These are phyloP conservation scores for Physocephala rufipes DNA, from an alignment of 2,888 invertebrate genomes.

Conservation along the genomic window DNA sequence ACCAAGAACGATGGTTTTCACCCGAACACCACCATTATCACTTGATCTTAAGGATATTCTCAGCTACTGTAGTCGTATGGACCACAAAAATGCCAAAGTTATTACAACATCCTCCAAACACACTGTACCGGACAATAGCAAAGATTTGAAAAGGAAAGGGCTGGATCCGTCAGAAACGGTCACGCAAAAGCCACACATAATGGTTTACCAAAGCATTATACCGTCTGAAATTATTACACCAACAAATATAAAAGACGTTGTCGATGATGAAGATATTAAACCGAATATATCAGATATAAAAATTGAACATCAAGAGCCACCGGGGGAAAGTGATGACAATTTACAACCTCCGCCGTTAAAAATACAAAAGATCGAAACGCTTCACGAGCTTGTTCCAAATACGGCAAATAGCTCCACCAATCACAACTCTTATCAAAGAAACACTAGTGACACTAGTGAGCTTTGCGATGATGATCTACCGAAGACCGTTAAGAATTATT, in stretches of 20 bases:
- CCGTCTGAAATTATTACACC: background rate
- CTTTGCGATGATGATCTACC: conserved; percentile 46
- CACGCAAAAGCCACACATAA: background rate
- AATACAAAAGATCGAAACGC: conserved; percentile 53
- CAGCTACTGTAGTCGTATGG: conserved; percentile 57
- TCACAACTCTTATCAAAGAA: conserved; percentile 47
- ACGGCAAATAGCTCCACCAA: conserved; percentile 41
- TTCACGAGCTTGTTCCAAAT: background rate
- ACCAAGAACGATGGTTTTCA: conserved; percentile 42
- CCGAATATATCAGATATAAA: conserved; percentile 28
- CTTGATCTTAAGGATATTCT: conserved; percentile 58
- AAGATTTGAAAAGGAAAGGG: background rate
- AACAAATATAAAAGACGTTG: background rate
- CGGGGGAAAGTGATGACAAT: conserved; percentile 46
- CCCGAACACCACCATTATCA: conserved; percentile 52
- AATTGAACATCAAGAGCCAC: conserved; percentile 37
- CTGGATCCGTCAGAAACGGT: background rate
- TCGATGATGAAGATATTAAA: conserved; percentile 20
- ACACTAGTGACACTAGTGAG: conserved; percentile 33
- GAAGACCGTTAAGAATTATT: conserved; percentile 50
- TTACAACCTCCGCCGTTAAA: conserved; percentile 48
- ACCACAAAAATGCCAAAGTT: conserved; percentile 48
- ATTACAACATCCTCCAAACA: background rate
- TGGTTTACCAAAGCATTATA: background rate
- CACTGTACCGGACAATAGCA: background rate